Percentiles rank a stretch among this genome's conserved stretches.
These are phyloP conservation scores for Eupsittula cactorum DNA, from an alignment of 2,113 vertebrate species.

Conservation along the genomic window DNA sequence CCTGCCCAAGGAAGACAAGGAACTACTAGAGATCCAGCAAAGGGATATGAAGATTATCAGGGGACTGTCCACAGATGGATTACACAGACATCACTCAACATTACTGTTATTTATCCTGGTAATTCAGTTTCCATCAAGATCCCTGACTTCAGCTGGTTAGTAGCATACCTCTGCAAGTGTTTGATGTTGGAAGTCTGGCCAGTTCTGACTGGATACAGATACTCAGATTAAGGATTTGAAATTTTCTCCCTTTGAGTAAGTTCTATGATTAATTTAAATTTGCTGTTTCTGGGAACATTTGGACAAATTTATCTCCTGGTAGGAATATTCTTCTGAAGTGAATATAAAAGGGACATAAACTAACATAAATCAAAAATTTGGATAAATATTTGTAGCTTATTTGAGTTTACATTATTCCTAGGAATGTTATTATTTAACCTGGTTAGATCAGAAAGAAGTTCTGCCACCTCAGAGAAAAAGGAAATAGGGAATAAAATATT, in stretches of 20 bases:
- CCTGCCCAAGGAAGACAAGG: not conserved
- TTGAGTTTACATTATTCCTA: not conserved
- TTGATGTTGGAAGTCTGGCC: not conserved
- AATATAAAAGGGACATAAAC: not conserved
- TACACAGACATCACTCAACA: not conserved
- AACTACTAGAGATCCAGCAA: not conserved
- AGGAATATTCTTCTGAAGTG: not conserved
- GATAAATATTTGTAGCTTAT: not conserved
- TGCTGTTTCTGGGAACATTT: not conserved
- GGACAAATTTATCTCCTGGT: not conserved
- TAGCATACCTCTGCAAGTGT: not conserved
- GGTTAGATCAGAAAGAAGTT: not conserved
- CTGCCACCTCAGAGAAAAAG: not conserved
- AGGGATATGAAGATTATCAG: not conserved
- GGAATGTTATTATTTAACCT: not conserved
- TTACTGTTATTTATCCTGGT: not conserved
- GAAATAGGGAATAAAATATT: not conserved
- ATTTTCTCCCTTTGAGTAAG: not conserved
- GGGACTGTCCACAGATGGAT: not conserved
- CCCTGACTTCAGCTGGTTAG: not conserved
- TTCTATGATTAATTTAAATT: not conserved
- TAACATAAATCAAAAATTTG: not conserved
- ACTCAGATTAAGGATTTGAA: not conserved
- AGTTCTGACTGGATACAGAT: conserved; percentile 46
- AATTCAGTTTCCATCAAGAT: not conserved